These are phyloP conservation scores for Anseranas semipalmata DNA, from an alignment of 2,113 vertebrate genomes.

Conservation along the genomic window DNA sequence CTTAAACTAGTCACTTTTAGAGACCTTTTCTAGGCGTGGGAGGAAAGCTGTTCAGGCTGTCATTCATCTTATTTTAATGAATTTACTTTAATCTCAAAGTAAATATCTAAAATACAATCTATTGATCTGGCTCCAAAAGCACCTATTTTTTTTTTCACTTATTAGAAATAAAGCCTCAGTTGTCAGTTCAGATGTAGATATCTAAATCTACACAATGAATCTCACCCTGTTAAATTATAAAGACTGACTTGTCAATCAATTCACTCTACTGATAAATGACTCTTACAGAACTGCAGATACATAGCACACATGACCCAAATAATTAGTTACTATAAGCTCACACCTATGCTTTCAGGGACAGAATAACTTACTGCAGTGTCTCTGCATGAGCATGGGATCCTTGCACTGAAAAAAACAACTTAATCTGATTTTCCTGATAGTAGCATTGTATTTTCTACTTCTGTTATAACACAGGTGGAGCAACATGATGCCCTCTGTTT, in stretches of 20 bases:
- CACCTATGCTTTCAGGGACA: not conserved
- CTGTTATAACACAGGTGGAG: not conserved
- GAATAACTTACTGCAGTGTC: not conserved
- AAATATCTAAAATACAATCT: not conserved
- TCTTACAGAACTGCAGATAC: not conserved
- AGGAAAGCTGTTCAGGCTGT: not conserved
- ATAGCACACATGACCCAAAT: not conserved
- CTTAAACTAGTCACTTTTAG: not conserved
- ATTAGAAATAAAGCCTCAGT: not conserved
- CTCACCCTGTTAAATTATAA: not conserved
- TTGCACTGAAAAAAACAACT: not conserved
- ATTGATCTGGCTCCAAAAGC: not conserved
- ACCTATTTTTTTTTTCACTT: not conserved
- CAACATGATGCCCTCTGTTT: not conserved
- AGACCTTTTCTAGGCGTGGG: not conserved
- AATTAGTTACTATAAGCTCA: not conserved
- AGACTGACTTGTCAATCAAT: not conserved
- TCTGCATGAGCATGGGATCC: not conserved
- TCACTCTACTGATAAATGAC: not conserved
- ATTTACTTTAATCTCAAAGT: not conserved
- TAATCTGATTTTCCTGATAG: not conserved
- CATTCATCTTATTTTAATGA: not conserved
- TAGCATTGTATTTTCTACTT: not conserved
- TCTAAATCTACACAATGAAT: not conserved
- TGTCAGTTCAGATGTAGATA: not conserved